phyloP scores from a whole-genome alignment of 1,140 invertebrate species.

The Calosoma granatense region DNA sequence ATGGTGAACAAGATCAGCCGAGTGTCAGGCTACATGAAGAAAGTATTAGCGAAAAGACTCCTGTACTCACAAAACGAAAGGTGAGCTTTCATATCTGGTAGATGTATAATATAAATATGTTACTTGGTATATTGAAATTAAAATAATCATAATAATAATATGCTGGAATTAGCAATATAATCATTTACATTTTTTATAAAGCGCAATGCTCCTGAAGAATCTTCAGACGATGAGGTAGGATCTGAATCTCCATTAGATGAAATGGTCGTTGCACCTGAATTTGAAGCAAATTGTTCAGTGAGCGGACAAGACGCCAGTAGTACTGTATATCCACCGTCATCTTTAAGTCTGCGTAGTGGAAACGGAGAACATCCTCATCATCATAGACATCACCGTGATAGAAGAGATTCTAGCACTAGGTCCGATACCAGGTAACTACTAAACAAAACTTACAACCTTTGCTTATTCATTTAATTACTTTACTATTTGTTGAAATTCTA shows the following conservation, averaged over 20 bases:
- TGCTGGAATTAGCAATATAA: slow-evolving; percentile 11
- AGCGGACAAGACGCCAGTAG: slow-evolving; percentile 36
- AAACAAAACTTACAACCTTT: too few species aligned
- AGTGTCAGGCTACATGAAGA: slow-evolving; percentile 48
- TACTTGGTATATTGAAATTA: background rate
- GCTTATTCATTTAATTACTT: too few species aligned
- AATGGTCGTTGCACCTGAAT: slow-evolving; percentile 39
- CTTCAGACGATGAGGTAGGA: slow-evolving; percentile 81
- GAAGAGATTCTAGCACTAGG: slow-evolving; percentile 54
- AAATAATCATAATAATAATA: background rate
- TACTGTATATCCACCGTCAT: slow-evolving; percentile 47
- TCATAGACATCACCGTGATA: slow-evolving; percentile 35
- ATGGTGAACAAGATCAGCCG: slow-evolving; percentile 51
- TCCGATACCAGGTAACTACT: slow-evolving; percentile 62
- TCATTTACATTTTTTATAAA: too few species aligned
- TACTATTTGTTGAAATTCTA: too few species aligned
- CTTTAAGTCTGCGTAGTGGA: slow-evolving; percentile 37
- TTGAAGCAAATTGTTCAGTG: slow-evolving; percentile 20
- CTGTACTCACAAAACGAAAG: slow-evolving; percentile 50
- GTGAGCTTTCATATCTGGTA: slow-evolving; percentile 19
- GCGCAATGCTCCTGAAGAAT: slow-evolving; percentile 62
- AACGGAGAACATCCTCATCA: background rate
- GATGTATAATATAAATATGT: slow-evolving; percentile 2
- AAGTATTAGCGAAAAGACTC: slow-evolving; percentile 56
- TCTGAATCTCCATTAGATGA: slow-evolving; percentile 80